A percentile compares a stretch with the other conserved stretches of the same genome.
Conservation (phyloP, 2,797 vertebrate genomes). For the Acanthopagrus latus region DNA sequence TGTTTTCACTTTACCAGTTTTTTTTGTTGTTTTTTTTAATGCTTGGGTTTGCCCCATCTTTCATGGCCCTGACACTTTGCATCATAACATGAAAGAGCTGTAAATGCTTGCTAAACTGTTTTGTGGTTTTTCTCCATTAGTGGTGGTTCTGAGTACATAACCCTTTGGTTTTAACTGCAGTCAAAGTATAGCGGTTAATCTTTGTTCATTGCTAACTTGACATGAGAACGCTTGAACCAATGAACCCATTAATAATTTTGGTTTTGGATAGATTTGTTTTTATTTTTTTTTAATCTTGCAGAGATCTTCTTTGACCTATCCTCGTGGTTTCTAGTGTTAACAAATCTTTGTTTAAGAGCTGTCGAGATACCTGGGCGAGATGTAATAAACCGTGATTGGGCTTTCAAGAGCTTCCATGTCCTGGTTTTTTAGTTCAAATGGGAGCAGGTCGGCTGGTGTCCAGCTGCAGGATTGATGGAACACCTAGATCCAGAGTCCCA, state of each 20-base stretch:
- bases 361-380: background rate
- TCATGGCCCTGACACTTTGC: background rate
- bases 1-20: background rate
- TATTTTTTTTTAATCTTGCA: background rate
- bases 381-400: constrained; percentile 43
- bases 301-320: background rate
- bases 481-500: constrained; percentile 45
- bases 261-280: background rate
- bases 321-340: background rate
- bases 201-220: background rate
- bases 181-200: background rate
- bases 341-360: constrained; percentile 15
- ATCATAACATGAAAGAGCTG: background rate
- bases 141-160: background rate
- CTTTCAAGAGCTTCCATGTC: constrained; percentile 38
- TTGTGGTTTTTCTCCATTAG: background rate
- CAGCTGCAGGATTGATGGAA: constrained; percentile 65
- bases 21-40: background rate
- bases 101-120: background rate
- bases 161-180: background rate
- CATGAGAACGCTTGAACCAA: background rate
- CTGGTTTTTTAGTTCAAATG: constrained; percentile 40
- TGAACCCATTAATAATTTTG: background rate
- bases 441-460: constrained; percentile 46
- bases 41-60: background rate